Percentiles rank a stretch among this genome's conserved stretches.
phyloP scores from a whole-genome alignment of 1,140 invertebrate species.

The Megalopta genalis region DNA sequence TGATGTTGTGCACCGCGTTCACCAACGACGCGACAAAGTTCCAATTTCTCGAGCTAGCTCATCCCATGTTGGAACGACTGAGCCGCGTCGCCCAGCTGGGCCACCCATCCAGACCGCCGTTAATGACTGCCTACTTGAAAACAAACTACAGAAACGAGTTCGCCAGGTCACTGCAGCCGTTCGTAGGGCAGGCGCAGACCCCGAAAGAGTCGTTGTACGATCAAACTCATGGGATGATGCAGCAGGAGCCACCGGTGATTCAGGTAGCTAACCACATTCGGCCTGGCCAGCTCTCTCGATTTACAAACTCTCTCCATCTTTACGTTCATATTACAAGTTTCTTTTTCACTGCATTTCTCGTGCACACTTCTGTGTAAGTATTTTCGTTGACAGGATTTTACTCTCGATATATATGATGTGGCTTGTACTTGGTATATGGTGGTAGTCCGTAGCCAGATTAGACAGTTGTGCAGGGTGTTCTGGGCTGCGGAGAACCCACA shows the following conservation, averaged over 20 bases:
- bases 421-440: conserved; percentile 46
- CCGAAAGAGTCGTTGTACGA: conserved; percentile 73
- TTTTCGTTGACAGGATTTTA: conserved; percentile 53
- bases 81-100: conserved; percentile 84
- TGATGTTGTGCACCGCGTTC: conserved; percentile 85
- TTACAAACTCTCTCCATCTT: conserved; percentile 38
- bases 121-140: conserved; percentile 77
- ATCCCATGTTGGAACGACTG: conserved; percentile 84
- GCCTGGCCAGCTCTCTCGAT: conserved; percentile 12
- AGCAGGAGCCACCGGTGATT: conserved; percentile 70
- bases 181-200: conserved; percentile 77
- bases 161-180: conserved; percentile 83
- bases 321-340: conserved; percentile 58
- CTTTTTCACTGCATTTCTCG: conserved; percentile 55
- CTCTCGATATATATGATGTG: conserved; percentile 42
- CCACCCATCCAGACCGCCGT: conserved; percentile 82
- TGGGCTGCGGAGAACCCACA: neutral
- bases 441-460: conserved; percentile 50
- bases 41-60: conserved; percentile 86
- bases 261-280: conserved; percentile 64
- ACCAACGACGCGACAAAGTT: conserved; percentile 85
- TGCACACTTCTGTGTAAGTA: conserved; percentile 50
- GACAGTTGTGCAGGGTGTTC: conserved; percentile 6
- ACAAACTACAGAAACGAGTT: conserved; percentile 85
- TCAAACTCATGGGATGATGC: conserved; percentile 64